phyloP scores from a whole-genome alignment of 2,888 invertebrate genomes.

The Steinernema scapterisci region DNA sequence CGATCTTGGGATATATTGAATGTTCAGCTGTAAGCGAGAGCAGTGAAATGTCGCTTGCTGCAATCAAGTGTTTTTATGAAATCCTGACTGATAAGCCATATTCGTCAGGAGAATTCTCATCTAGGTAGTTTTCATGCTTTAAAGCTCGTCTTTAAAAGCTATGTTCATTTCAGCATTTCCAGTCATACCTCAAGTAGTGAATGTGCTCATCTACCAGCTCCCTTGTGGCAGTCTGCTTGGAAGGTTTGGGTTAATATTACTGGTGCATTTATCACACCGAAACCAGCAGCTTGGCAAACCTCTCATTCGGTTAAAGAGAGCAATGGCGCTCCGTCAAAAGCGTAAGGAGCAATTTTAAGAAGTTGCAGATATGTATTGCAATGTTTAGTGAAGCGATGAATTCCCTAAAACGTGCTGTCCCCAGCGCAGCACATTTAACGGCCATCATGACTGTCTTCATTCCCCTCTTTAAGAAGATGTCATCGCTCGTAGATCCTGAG shows the following conservation, averaged over 20 bases:
- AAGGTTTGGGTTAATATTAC: constrained; percentile 44
- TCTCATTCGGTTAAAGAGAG: neutral
- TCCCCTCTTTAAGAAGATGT: constrained; percentile 76
- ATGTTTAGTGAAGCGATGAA: neutral
- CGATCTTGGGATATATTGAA: constrained; percentile 83
- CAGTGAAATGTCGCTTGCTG: constrained; percentile 88
- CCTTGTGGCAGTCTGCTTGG: constrained; percentile 63
- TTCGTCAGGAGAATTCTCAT: neutral
- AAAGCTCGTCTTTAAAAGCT: no score
- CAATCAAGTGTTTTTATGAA: constrained; percentile 94
- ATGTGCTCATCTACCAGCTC: neutral
- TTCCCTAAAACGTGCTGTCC: constrained; percentile 71
- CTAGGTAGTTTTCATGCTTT: no score
- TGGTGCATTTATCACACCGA: constrained; percentile 34
- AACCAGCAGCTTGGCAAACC: neutral
- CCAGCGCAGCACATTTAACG: constrained; percentile 89
- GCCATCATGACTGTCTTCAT: constrained; percentile 94
- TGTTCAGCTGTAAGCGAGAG: constrained; percentile 82
- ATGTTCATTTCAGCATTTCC: neutral
- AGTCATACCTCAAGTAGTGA: neutral
- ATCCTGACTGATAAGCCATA: constrained; percentile 73
- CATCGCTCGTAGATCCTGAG: constrained; percentile 42
- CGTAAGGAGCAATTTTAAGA: neutral
- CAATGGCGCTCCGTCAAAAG: neutral
- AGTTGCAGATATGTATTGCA: neutral